Evolutionary conservation across 2,888 invertebrate species (phyloP).

Genomic region (Xylocampa areola): DNA sequence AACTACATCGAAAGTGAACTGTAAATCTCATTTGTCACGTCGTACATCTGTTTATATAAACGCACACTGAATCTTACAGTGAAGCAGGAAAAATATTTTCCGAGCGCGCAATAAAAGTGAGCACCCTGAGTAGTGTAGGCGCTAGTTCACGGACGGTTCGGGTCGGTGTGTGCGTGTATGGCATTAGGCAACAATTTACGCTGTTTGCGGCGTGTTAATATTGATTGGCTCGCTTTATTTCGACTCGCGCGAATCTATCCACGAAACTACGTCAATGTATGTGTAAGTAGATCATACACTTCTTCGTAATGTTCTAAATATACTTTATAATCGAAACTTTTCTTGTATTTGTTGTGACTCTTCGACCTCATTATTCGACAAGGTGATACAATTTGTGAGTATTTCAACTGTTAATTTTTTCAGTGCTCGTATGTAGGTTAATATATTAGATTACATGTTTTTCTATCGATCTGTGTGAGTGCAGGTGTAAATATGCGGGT

Average conservation of each 20-base stretch:
- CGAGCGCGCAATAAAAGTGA: slow-evolving; percentile 45
- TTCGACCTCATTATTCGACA: slow-evolving; percentile 52
- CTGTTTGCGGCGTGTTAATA: slow-evolving; percentile 90
- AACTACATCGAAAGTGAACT: slow-evolving; percentile 9
- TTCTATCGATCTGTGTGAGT: slow-evolving; percentile 54
- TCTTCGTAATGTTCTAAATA: slow-evolving; percentile 53
- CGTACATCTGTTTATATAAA: slow-evolving; percentile 7
- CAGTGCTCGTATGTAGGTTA: slow-evolving; percentile 52
- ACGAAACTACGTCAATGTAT: slow-evolving; percentile 74
- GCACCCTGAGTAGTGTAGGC: slow-evolving; percentile 77
- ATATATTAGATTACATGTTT: slow-evolving; percentile 55
- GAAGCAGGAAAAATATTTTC: slow-evolving; percentile 30
- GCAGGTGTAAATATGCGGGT: slow-evolving; percentile 56
- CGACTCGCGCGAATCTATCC: slow-evolving; percentile 87
- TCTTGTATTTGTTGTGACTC: slow-evolving; percentile 51
- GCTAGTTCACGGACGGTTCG: slow-evolving; percentile 71
- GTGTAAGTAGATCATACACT: slow-evolving; percentile 57
- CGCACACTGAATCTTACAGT: slow-evolving; percentile 11
- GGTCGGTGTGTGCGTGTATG: slow-evolving; percentile 79
- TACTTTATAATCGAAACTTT: slow-evolving; percentile 50
- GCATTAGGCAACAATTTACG: slow-evolving; percentile 90
- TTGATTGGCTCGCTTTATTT: slow-evolving; percentile 90
- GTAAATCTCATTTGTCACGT: not conserved
- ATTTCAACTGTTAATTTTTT: slow-evolving; percentile 44
- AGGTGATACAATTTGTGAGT: slow-evolving; percentile 50